Evolutionary conservation across 2,113 vertebrate species (phyloP).

Genomic region (Nerophis ophidion): DNA sequence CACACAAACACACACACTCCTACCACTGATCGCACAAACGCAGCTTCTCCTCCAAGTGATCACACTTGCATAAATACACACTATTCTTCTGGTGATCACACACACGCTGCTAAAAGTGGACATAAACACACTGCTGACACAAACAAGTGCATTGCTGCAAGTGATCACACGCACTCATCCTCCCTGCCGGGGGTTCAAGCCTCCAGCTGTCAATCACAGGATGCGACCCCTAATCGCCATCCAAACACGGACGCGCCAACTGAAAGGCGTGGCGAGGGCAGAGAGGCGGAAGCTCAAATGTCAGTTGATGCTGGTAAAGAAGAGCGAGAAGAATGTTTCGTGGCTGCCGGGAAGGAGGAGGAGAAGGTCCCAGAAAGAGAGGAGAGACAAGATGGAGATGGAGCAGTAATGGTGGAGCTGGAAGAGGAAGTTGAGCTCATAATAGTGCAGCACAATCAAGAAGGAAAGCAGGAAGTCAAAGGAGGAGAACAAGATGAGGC

Average conservation of each 20-base stretch:
- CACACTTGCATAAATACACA: not conserved
- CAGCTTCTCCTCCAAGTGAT: no score
- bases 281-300: not conserved
- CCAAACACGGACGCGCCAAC: not conserved
- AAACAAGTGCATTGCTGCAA: not conserved
- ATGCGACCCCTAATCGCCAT: not conserved
- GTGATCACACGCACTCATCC: not conserved
- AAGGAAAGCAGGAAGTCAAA: slow-evolving; percentile 20
- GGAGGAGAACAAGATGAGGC: not conserved
- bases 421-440: slow-evolving; percentile 35
- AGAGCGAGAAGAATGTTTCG: not conserved
- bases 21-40: no score
- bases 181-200: slow-evolving; percentile 26
- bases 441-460: slow-evolving; percentile 16
- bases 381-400: not conserved
- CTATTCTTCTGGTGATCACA: not conserved
- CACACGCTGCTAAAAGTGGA: not conserved
- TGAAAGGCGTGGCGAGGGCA: slow-evolving; percentile 1
- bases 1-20: no score
- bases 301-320: slow-evolving; percentile 7
- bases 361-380: not conserved
- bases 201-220: not conserved
- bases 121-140: not conserved
- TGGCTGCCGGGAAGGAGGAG: not conserved
- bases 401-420: not conserved